These are phyloP conservation scores for Sciurus carolinensis DNA, from an alignment of 2,797 vertebrate genomes.

Conservation along the genomic window DNA sequence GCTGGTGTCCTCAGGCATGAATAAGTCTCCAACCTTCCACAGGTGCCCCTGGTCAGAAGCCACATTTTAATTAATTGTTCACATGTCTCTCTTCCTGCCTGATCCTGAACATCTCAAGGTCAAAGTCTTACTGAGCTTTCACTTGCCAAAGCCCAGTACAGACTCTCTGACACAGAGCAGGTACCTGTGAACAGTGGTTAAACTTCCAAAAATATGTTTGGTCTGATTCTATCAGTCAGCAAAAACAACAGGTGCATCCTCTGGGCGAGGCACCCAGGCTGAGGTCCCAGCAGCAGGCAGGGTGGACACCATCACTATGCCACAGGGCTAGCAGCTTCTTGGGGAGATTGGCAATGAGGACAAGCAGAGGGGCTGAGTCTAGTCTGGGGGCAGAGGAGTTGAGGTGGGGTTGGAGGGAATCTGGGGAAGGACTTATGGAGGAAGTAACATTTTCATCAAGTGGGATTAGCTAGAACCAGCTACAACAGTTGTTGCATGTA, in stretches of 20 bases:
- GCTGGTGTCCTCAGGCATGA: neutral
- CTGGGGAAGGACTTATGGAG: neutral
- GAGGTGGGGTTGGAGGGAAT: neutral
- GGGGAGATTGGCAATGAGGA: too few relatives aligned
- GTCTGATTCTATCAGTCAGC: neutral
- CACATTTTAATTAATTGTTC: neutral
- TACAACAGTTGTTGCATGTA: neutral
- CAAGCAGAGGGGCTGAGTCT: neutral
- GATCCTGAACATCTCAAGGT: neutral
- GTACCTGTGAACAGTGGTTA: neutral
- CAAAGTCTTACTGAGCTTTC: neutral
- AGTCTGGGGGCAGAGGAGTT: too few relatives aligned
- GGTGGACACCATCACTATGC: rapidly evolving
- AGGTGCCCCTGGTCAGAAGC: neutral
- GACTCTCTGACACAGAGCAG: neutral
- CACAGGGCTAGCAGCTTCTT: neutral
- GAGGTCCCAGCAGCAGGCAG: neutral
- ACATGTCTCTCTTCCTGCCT: neutral
- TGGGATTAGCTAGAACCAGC: conserved; percentile 34
- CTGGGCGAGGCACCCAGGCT: neutral
- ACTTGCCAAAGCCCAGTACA: neutral
- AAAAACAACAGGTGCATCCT: neutral
- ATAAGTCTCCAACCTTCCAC: neutral
- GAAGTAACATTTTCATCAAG: conserved; percentile 38
- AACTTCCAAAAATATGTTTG: neutral